Evolutionary conservation across 2,797 vertebrate genomes (phyloP), one percentile per base, ranked within the genome.

Genomic region (Rallus crepitans): DNA sequence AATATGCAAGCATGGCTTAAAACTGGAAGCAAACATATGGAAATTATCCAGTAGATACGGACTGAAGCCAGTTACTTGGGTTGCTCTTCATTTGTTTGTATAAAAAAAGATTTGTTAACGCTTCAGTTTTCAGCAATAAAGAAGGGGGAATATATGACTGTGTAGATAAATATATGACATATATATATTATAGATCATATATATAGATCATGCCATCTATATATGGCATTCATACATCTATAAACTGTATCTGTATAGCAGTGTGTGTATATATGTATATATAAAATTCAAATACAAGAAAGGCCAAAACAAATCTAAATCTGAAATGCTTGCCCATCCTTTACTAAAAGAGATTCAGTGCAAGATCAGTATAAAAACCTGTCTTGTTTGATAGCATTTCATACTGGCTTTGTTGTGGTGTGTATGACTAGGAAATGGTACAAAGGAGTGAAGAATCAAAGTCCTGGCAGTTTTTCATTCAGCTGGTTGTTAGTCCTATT

Each of bases 1-100:
- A 96, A 97, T 98, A 97, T 98, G 98, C 98, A 98, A 98, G 98
- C 97, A 97, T 91, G 98, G 95, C 97, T 98, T 99, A 98, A 99
- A 99, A 98, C 97, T 98, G 97, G 98, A 98, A 97, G 98, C 97
- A 98, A 98, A 98, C 95, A 97, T 53, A 55, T 10, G 63, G 94
- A 97, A 97, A 96, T 96, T 95, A 95, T 82, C 78, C 81, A 83
- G 90, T 96, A 96, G 96, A 89, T 87, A 96, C 86, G 96, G 87
- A 86, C 66, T 90, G 93, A 93, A 93, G 90, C 76, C 94, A 96
- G 96, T 97, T 96, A 90, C 90, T 90, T 84, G 93, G 97, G 96
- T 97, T 94, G 89, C 92, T 97, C 93, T 97, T 97, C 95, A 95
- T 97, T 97, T 97, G 80, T 94, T 95, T 88, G 33, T 91, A 94